These are phyloP conservation scores for Schrankia costaestrigalis DNA, from an alignment of 2,888 invertebrate species.

Conservation along the genomic window DNA sequence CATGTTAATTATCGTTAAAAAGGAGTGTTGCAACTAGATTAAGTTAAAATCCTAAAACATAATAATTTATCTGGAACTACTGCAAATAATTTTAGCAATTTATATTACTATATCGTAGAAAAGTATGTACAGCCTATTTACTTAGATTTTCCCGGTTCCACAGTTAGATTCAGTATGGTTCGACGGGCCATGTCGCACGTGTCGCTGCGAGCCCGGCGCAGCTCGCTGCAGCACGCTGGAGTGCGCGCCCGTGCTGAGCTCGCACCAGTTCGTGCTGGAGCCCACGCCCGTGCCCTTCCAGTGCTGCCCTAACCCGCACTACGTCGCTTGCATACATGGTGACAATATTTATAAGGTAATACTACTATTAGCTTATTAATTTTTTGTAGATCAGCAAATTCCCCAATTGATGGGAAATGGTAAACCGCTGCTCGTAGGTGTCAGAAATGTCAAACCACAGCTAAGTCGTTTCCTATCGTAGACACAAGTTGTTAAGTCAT, in stretches of 20 bases:
- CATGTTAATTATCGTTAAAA: too few relatives aligned
- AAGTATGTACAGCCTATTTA: too few relatives aligned
- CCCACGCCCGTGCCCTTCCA: slow-evolving; percentile 74
- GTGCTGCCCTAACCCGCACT: slow-evolving; percentile 83
- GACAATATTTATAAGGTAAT: slow-evolving; percentile 70
- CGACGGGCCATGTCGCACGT: slow-evolving; percentile 86
- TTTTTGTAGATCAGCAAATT: background rate
- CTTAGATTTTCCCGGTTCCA: too few relatives aligned
- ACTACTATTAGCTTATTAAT: background rate
- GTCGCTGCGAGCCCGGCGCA: slow-evolving; percentile 73
- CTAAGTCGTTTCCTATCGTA: too few relatives aligned
- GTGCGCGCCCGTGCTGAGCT: slow-evolving; percentile 73
- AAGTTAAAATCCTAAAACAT: too few relatives aligned
- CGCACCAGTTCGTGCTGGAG: slow-evolving; percentile 79
- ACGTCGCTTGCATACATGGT: slow-evolving; percentile 80
- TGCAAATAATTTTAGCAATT: too few relatives aligned
- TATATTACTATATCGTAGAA: background rate
- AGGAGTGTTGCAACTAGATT: too few relatives aligned
- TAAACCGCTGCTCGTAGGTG: too few relatives aligned
- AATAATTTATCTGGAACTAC: too few relatives aligned
- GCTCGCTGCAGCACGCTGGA: slow-evolving; percentile 73
- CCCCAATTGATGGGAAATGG: background rate
- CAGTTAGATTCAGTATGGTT: slow-evolving; percentile 83
- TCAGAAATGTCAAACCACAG: too few relatives aligned
- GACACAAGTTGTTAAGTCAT: too few relatives aligned